phyloP scores from a whole-genome alignment of 2,888 invertebrate genomes.

The Meiosimyza platycephala region DNA sequence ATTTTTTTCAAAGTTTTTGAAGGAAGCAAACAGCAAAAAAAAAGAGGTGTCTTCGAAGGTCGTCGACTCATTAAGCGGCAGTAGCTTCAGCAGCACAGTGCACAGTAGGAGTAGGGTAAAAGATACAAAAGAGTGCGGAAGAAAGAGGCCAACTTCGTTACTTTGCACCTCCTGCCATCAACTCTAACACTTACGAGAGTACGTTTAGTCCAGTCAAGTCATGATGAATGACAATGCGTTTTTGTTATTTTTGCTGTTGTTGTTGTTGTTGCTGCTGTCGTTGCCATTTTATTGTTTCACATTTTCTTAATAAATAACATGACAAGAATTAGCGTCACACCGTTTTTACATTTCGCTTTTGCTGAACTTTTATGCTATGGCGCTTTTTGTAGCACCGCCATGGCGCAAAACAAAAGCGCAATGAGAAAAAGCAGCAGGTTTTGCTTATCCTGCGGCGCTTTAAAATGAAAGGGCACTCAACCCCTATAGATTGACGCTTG shows the following conservation, averaged over 20 bases:
- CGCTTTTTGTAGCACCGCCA: background rate
- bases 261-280: constrained; percentile 49
- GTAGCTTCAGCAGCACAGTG: background rate
- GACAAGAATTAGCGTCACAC: constrained; percentile 44
- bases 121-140: background rate
- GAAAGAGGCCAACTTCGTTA: background rate
- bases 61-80: constrained; percentile 32
- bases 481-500: no score
- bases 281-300: constrained; percentile 29
- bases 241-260: constrained; percentile 32
- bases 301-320: constrained; percentile 49
- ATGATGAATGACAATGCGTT: constrained; percentile 60
- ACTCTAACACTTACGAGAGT: background rate
- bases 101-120: background rate
- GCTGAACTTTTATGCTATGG: no score
- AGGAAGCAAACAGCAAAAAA: constrained; percentile 3
- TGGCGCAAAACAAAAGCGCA: constrained; percentile 11
- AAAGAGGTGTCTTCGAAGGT: constrained; percentile 3
- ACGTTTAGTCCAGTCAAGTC: constrained; percentile 35
- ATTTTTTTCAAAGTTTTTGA: background rate
- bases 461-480: background rate
- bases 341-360: background rate
- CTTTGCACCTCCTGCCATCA: background rate
- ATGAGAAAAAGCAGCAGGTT: background rate
- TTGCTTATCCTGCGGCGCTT: constrained; percentile 23